Conservation (phyloP, 92 coral and sea anemone species). For the Montipora capitata region DNA sequence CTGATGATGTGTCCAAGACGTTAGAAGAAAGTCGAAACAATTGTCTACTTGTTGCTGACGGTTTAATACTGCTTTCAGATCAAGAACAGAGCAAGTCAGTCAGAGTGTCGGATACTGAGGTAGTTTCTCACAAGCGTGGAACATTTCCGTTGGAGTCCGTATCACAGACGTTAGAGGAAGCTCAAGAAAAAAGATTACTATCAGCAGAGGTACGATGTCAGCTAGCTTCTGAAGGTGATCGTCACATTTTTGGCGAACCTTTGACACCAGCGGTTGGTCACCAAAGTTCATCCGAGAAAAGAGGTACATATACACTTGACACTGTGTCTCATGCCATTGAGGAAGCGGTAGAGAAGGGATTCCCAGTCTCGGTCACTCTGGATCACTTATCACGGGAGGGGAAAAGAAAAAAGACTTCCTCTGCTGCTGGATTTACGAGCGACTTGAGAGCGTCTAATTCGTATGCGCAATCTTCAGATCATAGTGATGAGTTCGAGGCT, state of each 20-base stretch:
- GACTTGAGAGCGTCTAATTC: background rate
- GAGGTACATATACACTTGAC: slow-evolving; percentile 90
- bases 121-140: slow-evolving; percentile 17
- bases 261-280: background rate
- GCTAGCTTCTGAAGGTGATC: slow-evolving; percentile 20
- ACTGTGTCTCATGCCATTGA: slow-evolving; percentile 80
- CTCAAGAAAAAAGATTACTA: slow-evolving; percentile 52
- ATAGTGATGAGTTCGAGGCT: slow-evolving; percentile 49
- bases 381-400: slow-evolving; percentile 32
- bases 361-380: slow-evolving; percentile 33
- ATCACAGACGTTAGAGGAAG: slow-evolving; percentile 60
- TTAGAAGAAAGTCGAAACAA: slow-evolving; percentile 45
- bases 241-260: background rate
- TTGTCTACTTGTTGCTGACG: slow-evolving; percentile 27
- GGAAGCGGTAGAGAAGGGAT: slow-evolving; percentile 68
- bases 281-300: slow-evolving; percentile 23
- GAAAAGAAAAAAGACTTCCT: background rate
- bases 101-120: background rate
- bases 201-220: slow-evolving; percentile 12
- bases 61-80: background rate
- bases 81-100: background rate
- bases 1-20: slow-evolving; percentile 58
- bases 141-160: slow-evolving; percentile 70
- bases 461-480: background rate
- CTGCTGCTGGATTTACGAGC: background rate